Evolutionary conservation across 2,113 vertebrate species (phyloP).

Genomic region (Rhinolophus sinicus): DNA sequence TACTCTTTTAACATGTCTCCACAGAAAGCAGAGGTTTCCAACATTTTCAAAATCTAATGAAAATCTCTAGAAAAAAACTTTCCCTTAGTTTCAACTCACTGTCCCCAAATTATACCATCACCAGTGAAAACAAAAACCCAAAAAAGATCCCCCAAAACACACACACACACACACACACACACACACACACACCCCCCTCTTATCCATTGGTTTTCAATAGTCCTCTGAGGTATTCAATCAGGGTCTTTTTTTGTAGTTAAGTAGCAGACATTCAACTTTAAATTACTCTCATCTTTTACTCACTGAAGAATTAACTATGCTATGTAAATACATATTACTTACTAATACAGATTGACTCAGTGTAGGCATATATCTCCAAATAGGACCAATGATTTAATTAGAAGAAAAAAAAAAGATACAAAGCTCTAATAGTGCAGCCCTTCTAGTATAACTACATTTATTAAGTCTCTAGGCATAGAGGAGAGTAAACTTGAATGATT

Average conservation of each 20-base stretch:
- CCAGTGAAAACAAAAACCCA: not conserved
- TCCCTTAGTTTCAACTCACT: conserved; percentile 52
- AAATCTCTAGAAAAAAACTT: conserved; percentile 38
- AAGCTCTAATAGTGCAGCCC: not conserved
- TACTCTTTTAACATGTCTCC: not conserved
- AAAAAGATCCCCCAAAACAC: not conserved
- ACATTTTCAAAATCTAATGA: conserved; percentile 45
- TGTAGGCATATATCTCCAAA: not conserved
- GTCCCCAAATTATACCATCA: conserved; percentile 20
- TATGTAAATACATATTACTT: not conserved
- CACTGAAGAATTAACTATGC: conserved; percentile 1
- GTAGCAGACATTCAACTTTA: not conserved
- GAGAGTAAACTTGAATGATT: conserved; percentile 20
- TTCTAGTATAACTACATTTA: conserved; percentile 16
- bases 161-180: no score
- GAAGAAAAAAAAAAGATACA: not conserved
- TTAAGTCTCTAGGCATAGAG: not conserved
- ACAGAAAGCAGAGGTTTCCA: conserved; percentile 1
- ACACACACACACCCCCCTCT: not conserved
- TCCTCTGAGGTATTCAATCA: not conserved
- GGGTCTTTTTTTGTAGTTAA: not conserved
- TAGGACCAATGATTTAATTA: not conserved
- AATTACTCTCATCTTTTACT: conserved; percentile 51
- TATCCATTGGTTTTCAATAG: not conserved
- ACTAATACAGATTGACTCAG: not conserved